phyloP scores from a whole-genome alignment of 2,113 vertebrate species.

The Gymnobelideus leadbeateri region DNA sequence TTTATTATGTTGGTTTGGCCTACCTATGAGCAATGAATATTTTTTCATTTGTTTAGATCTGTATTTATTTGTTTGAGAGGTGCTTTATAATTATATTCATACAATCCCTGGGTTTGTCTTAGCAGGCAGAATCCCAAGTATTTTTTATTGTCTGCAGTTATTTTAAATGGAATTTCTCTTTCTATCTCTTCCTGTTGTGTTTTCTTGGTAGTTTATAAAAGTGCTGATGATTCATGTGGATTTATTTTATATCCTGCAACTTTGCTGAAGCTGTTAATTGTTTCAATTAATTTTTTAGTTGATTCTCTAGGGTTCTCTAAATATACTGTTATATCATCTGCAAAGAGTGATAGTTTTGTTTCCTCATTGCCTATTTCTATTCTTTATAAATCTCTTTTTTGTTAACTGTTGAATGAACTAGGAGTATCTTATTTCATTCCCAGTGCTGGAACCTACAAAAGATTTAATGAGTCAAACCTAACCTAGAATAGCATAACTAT shows the following conservation, averaged over 20 bases:
- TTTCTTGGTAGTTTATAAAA: background rate
- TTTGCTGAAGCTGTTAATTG: background rate
- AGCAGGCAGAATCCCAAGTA: background rate
- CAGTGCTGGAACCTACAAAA: background rate
- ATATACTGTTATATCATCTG: background rate
- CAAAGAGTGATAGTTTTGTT: too few species aligned
- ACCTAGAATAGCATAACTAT: background rate
- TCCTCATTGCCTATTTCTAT: too few species aligned
- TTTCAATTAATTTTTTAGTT: background rate
- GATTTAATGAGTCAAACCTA: background rate
- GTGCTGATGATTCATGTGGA: background rate
- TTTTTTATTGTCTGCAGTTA: background rate
- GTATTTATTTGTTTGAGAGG: background rate
- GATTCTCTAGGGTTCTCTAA: background rate
- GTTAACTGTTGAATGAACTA: background rate
- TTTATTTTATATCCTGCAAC: background rate
- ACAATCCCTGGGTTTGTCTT: background rate
- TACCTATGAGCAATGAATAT: background rate
- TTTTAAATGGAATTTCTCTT: background rate
- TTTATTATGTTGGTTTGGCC: background rate
- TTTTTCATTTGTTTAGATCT: background rate
- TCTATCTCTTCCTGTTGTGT: background rate
- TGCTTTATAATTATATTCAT: background rate
- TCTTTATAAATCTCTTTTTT: background rate
- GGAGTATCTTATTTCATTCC: background rate